Conservation (phyloP, 2,797 vertebrate genomes). For the Leptodactylus fallax region DNA sequence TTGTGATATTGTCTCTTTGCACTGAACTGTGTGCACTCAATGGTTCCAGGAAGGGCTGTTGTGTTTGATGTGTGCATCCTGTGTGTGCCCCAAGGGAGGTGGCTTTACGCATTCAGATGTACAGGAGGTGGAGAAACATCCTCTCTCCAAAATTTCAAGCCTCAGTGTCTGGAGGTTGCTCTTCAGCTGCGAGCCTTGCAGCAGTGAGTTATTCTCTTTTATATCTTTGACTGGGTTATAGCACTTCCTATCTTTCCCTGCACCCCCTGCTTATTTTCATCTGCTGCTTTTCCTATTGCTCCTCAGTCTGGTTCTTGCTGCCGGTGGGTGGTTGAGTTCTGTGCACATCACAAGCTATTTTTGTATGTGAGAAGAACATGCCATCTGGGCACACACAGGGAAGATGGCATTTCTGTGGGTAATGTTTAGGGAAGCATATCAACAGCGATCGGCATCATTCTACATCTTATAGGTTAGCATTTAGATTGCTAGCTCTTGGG, state of each 20-base stretch:
- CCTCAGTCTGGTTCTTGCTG: not conserved
- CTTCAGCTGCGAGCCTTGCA: not conserved
- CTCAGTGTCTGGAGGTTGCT: not conserved
- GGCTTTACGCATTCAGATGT: slow-evolving; percentile 13
- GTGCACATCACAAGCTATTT: slow-evolving; percentile 39
- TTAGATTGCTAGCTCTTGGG: not conserved
- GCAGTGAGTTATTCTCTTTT: not conserved
- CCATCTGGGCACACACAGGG: slow-evolving; percentile 34
- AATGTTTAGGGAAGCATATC: not conserved
- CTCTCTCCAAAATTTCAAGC: not conserved
- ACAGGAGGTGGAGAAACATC: not conserved
- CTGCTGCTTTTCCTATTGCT: not conserved
- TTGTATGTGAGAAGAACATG: slow-evolving; percentile 16
- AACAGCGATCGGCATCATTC: too few relatives aligned
- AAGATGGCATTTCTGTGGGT: not conserved
- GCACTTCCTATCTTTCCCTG: slow-evolving; percentile 5
- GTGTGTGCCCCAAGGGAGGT: slow-evolving; percentile 40
- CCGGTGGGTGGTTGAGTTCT: slow-evolving; percentile 9
- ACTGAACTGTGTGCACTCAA: not conserved
- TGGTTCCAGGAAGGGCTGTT: slow-evolving; percentile 33
- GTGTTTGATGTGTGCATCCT: slow-evolving; percentile 37
- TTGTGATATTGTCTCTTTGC: slow-evolving; percentile 2
- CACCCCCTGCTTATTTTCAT: not conserved
- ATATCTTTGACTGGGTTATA: not conserved
- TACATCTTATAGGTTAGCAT: not conserved